Conservation (phyloP, 2,113 vertebrate species). For the Xiphophorus couchianus region DNA sequence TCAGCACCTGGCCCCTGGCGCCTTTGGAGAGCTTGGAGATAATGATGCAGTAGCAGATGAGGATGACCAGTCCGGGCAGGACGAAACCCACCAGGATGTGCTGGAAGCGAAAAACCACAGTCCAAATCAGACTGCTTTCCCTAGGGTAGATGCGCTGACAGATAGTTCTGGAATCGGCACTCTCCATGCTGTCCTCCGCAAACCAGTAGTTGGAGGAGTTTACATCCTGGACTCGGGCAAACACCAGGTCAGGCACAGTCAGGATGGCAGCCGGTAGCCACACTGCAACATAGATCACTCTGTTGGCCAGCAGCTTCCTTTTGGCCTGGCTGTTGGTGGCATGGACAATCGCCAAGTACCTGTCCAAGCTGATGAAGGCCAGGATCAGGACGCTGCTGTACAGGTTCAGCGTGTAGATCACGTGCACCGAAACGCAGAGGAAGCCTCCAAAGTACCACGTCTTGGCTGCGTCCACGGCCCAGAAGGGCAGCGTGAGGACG, state of each 20-base stretch:
- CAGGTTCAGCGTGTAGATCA: conserved; percentile 97
- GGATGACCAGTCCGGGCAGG: conserved; percentile 92
- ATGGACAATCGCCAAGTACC: conserved; percentile 93
- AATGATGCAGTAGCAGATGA: conserved; percentile 96
- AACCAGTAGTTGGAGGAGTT: conserved; percentile 29
- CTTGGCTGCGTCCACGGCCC: conserved; percentile 91
- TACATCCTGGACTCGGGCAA: conserved; percentile 76
- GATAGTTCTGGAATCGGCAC: conserved; percentile 56
- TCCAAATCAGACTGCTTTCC: conserved; percentile 74
- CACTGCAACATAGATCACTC: conserved; percentile 90
- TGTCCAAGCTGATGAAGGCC: conserved; percentile 96
- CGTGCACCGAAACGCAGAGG: conserved; percentile 90
- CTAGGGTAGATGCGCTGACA: conserved; percentile 90
- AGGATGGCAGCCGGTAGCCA: conserved; percentile 93
- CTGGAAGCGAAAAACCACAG: conserved; percentile 89
- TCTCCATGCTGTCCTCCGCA: conserved; percentile 3
- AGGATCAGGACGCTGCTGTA: conserved; percentile 97
- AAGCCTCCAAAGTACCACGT: conserved; percentile 90
- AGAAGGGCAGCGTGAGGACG: conserved; percentile 95
- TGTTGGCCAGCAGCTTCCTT: conserved; percentile 88
- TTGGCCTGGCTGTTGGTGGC: conserved; percentile 92
- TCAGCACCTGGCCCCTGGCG: conserved; percentile 88
- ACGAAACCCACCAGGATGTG: conserved; percentile 93
- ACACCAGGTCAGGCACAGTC: conserved; percentile 92
- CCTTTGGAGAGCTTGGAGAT: conserved; percentile 89